Evolutionary conservation across 2,113 vertebrate genomes (phyloP), one percentile per base, ranked within the genome.

Genomic region (Beaufortia kweichowensis): DNA sequence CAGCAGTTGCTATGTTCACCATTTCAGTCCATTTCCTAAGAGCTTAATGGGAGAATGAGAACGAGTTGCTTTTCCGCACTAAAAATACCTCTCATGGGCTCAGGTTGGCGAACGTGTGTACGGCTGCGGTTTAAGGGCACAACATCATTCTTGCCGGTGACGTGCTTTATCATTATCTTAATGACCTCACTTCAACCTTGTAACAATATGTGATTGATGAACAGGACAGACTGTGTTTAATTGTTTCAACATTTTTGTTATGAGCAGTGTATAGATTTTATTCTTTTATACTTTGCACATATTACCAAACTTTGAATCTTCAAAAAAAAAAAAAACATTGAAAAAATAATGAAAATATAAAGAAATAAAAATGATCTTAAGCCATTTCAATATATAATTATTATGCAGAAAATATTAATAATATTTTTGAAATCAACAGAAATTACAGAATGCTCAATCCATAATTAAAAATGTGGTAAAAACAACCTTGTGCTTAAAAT

Each of bases 1-100:
- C 71, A 81, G 24, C 63, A 41, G 65, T 62, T 76, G 78, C 82
- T 70, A 67, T 84, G 78, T 75, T 35, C 59, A 84, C 74, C 46
- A 23, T 29, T 59, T 55, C 28, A 31, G 26, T 74, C 7, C 14
- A n/a, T 70, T 76, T 64, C 21, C 10, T 8, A 68, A 53, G 59
- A 33, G 5, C 17, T 53, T 19, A 1, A 21, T 71, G 65, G 66
- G 66, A 70, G 65, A 48, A 46, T 21, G 63, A 66, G 19, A 19
- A 43, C 9, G 11, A 56, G 7, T 35, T 31, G 14, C 26, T 70
- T 53, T 24, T 35, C 61, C 8, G 26, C n/a, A 59, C 39, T 77
- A 62, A 77, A 77, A 69, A 78, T 70, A 61, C 39, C 9, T 29
- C 56, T 53, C 3, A 55, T 75, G 33, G 55, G 43, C 5, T 41